phyloP scores from a whole-genome alignment of 2,797 vertebrate genomes.

The Glyptemys insculpta region DNA sequence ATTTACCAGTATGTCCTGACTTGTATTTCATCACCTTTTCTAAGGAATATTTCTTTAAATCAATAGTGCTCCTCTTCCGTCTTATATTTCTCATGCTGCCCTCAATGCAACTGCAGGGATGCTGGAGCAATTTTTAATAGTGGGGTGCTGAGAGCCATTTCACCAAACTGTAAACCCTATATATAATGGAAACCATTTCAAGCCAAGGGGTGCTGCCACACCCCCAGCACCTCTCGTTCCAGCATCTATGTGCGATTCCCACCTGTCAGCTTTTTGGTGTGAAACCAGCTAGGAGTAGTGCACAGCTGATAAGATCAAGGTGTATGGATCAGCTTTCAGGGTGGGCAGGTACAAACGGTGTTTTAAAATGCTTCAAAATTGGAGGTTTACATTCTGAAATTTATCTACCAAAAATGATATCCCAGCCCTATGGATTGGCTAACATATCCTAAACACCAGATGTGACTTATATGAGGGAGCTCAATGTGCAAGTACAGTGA shows the following conservation, averaged over 20 bases:
- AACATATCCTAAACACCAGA: neutral
- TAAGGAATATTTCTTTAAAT: neutral
- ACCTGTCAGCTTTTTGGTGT: neutral
- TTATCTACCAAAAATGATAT: neutral
- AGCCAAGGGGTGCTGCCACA: too few relatives aligned
- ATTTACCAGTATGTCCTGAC: neutral
- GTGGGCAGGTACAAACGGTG: neutral
- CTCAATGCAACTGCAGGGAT: neutral
- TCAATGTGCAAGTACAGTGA: neutral
- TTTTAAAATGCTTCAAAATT: neutral
- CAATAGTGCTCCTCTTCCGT: neutral
- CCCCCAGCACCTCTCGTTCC: too few relatives aligned
- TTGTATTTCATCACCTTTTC: neutral
- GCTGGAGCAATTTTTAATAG: too few relatives aligned
- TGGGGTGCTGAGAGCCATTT: too few relatives aligned
- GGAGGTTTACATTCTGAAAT: neutral
- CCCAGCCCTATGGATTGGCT: neutral
- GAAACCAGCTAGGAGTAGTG: neutral
- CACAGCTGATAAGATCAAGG: neutral
- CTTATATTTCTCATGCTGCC: neutral
- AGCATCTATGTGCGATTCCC: neutral
- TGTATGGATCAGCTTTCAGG: neutral
- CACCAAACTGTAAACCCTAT: too few relatives aligned
- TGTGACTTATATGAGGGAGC: neutral
- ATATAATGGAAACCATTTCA: too few relatives aligned